Evolutionary conservation across 2,797 vertebrate genomes (phyloP), one percentile per base, ranked within the genome.

Genomic region (Pipistrellus pipistrellus): DNA sequence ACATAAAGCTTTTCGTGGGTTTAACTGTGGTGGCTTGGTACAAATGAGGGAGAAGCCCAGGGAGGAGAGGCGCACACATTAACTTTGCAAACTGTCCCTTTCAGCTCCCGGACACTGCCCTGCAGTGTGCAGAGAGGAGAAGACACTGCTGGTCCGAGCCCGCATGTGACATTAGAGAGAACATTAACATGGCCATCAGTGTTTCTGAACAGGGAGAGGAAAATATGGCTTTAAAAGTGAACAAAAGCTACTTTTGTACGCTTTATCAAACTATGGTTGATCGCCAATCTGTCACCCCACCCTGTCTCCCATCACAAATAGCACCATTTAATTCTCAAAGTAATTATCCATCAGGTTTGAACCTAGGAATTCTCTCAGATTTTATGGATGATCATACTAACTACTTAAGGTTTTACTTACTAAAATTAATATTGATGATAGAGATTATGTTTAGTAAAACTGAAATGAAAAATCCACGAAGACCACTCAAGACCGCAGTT

Each of bases 81-180:
- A 95, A 97, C 94, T 98, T 98, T 73, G 76, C 77, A 69, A 95
- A 97, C 64, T 96, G 83, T 87, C 30, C 85, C 96, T 95, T 95
- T 76, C 85, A 93, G 69, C 12, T 35, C 97, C 95, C 66, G 46
- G 92, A 77, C 44, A 76, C 69, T 93, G 23, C 57, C 91, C 88
- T 41, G 46, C 13, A 46, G 51, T 90, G 27, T 93, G 81, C 59
- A 95, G 88, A 95, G 86, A 95, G 71, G 20, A 85, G 83, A 90
- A 64, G 3, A 81, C 76, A 35, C 77, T 93, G 85, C 97, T 93
- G 86, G 51, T 68, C 96, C 62, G 76, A 64, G 9, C 51, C 27
- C 66, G 59, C 7, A 0, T 46, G 11, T 95, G 64, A 88, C 53
- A 93, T 95, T 93, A 96, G n/a, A 89, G 15, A 87, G 69, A 78